These are phyloP conservation scores for Chirona hameri DNA, from an alignment of 2,888 invertebrate species.

Conservation along the genomic window DNA sequence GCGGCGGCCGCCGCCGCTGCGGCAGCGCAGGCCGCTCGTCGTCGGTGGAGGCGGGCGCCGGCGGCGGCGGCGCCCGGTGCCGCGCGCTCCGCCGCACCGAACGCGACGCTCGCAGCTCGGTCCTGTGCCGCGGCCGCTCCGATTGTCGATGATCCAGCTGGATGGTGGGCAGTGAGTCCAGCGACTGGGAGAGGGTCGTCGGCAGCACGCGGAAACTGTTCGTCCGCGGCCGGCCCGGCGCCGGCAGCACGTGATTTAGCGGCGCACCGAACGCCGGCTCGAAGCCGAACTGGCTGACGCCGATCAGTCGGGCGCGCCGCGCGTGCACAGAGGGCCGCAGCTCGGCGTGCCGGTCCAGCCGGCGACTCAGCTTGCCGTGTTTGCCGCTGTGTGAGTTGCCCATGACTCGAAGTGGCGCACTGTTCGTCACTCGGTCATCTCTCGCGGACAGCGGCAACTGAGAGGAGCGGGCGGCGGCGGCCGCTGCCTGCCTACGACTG, in stretches of 20 bases:
- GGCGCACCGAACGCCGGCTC: conserved; percentile 79
- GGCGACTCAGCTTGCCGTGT: conserved; percentile 55
- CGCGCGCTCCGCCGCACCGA: conserved; percentile 77
- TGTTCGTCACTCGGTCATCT: conserved; percentile 71
- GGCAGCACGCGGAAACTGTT: conserved; percentile 95
- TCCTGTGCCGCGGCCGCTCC: conserved; percentile 87
- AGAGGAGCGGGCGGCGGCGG: conserved; percentile 39
- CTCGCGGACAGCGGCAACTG: conserved; percentile 46
- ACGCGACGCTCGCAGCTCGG: conserved; percentile 79
- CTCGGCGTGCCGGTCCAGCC: conserved; percentile 79
- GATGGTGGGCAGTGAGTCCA: conserved; percentile 77
- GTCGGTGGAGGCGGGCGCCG: conserved; percentile 42
- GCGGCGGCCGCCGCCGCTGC: not conserved
- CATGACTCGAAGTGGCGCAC: conserved; percentile 64
- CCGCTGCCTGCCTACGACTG: conserved; percentile 61
- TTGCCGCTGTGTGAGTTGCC: conserved; percentile 51
- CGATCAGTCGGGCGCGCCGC: conserved; percentile 89
- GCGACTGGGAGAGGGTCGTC: conserved; percentile 73
- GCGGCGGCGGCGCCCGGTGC: conserved; percentile 63
- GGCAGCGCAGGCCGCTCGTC: not conserved
- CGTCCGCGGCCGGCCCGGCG: conserved; percentile 48
- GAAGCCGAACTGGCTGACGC: conserved; percentile 83
- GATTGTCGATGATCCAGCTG: conserved; percentile 41
- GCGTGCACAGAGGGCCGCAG: conserved; percentile 79
- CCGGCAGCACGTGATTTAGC: conserved; percentile 71